Conservation (phyloP, 2,888 invertebrate genomes). For the Uropetala carovei region DNA sequence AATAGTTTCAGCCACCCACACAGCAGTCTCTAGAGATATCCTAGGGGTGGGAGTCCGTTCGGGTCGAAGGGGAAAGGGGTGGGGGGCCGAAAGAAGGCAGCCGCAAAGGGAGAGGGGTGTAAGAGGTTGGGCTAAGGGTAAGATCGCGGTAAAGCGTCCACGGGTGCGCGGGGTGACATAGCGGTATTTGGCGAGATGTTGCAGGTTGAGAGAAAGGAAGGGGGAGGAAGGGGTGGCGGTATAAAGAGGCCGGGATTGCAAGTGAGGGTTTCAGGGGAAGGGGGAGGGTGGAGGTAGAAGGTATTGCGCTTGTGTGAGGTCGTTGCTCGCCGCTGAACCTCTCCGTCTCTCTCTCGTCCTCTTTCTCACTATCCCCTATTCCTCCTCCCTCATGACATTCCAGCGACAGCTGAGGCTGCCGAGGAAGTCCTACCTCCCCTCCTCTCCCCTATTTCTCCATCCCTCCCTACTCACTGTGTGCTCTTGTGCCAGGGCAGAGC, state of each 20-base stretch:
- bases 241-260: not conserved
- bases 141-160: not conserved
- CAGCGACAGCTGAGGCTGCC: constrained; percentile 25
- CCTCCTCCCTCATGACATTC: not conserved
- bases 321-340: constrained; percentile 21
- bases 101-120: not conserved
- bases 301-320: not conserved
- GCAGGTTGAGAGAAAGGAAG: not conserved
- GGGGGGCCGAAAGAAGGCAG: not conserved
- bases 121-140: constrained; percentile 9
- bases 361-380: not conserved
- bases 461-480: not conserved
- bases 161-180: not conserved
- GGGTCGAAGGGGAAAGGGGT: not conserved
- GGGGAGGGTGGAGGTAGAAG: not conserved
- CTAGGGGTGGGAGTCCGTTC: not conserved
- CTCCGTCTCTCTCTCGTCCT: not conserved
- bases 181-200: not conserved
- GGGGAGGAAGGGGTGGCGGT: not conserved
- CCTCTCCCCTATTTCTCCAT: not conserved
- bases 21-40: not conserved
- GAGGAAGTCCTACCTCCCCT: not conserved
- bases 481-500: not conserved
- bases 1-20: constrained; percentile 13
- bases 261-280: not conserved